Evolutionary conservation across 2,797 vertebrate species (phyloP), one percentile per base, ranked within the genome.

Genomic region (Adrianichthys oophorus): DNA sequence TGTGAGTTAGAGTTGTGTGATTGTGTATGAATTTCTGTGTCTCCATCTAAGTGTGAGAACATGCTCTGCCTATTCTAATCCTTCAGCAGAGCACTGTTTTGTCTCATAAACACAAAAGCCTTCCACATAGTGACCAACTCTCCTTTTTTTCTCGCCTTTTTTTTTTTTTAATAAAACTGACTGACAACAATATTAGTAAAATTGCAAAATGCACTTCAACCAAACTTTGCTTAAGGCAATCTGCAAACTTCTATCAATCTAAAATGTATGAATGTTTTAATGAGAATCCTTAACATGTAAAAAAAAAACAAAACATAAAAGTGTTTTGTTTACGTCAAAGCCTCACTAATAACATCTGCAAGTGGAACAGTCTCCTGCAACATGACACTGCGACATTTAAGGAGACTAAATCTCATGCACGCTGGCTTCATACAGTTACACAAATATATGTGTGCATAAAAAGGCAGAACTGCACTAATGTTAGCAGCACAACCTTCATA

Each of bases 1-100:
- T 88, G 84, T 85, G 69, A 58, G 69, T 79, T 78, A 29, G 51
- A 73, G 65, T 71, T 59, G 61, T 65, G 75, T 67, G 59, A 67
- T 80, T 46, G 55, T 59, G 24, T 51, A 18, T 48, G 51, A 51
- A 57, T 67, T 72, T 74, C 32, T 18, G 12, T 66, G 49, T 48
- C 57, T 41, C 43, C 15, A 4, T 63, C 45, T 62, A 59, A 78
- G 74, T 58, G 69, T 69, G 52, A 59, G 76, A 84, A 76, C 56
- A 48, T 58, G 57, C 52, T 62, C 60, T 46, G 57, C 41, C 68
- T 41, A 15, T 50, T 76, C 23, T 58, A 67, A 84, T 72, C 56
- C 55, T 63, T 63, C 41, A 52, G 56, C 51, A 63, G 55, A 61
- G 48, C 47, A 41, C 49, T 15, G 0, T 63, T 43, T 53, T 51